These are phyloP conservation scores for Automeris io DNA, from an alignment of 2,888 invertebrate species.

Conservation along the genomic window DNA sequence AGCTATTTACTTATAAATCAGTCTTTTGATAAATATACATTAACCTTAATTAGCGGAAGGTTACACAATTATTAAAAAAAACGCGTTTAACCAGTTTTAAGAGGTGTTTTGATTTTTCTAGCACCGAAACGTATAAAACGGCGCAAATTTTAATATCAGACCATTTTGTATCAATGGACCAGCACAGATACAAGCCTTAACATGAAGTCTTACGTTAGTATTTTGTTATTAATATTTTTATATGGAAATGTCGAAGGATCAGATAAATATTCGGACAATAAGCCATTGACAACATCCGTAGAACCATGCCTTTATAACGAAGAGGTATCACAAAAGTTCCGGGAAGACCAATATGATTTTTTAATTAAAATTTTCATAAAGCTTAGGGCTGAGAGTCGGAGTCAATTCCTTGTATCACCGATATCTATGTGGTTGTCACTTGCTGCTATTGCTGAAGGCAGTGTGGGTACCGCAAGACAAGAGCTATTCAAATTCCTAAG, in stretches of 20 bases:
- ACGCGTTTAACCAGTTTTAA: too few relatives aligned
- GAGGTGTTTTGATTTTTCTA: too few relatives aligned
- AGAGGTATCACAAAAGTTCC: slow-evolving; percentile 3
- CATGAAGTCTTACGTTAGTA: slow-evolving; percentile 2
- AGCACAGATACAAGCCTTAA: background rate
- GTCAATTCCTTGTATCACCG: slow-evolving; percentile 2
- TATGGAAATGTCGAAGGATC: slow-evolving; percentile 2
- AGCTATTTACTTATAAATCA: too few relatives aligned
- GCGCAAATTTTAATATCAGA: too few relatives aligned
- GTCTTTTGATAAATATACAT: too few relatives aligned
- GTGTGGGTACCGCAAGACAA: slow-evolving; percentile 3
- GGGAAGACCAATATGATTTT: slow-evolving; percentile 1
- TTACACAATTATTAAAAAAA: too few relatives aligned
- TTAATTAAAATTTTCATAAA: background rate
- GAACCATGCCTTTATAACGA: background rate
- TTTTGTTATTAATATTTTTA: slow-evolving; percentile 3
- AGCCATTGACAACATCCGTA: background rate
- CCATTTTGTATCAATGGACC: too few relatives aligned
- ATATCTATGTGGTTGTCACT: slow-evolving; percentile 5
- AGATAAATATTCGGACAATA: background rate
- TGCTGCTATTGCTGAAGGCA: slow-evolving; percentile 6
- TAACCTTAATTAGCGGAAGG: too few relatives aligned
- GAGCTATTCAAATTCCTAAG: slow-evolving; percentile 5
- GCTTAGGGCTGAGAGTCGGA: background rate
- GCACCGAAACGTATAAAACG: too few relatives aligned